Percentiles rank a stretch among this genome's conserved stretches.
Evolutionary conservation across 2,888 invertebrate genomes (phyloP).

Genomic region (Pterostichus madidus): DNA sequence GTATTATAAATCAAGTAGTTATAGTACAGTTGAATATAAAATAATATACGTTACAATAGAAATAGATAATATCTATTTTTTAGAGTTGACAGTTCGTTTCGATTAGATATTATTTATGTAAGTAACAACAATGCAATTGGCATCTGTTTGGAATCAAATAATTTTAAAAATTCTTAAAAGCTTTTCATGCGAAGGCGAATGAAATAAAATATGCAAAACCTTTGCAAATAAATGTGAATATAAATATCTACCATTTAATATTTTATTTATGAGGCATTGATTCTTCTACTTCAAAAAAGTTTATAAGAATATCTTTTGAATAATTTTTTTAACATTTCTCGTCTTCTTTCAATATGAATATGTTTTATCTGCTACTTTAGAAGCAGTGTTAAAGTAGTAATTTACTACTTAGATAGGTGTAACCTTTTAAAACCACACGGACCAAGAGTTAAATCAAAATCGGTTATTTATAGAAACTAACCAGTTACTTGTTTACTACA

Average conservation of each 20-base stretch:
- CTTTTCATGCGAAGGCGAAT: too few relatives aligned
- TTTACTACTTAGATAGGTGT: conserved; percentile 50
- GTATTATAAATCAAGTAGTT: too few relatives aligned
- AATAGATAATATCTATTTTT: too few relatives aligned
- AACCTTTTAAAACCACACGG: conserved; percentile 36
- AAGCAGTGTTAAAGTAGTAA: conserved; percentile 46
- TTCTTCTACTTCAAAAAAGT: background rate
- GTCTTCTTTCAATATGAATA: conserved; percentile 26
- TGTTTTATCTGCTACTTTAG: conserved; percentile 40
- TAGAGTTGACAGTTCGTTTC: too few relatives aligned
- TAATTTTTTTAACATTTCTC: conserved; percentile 8
- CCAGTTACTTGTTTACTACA: conserved; percentile 44
- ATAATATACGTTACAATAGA: too few relatives aligned
- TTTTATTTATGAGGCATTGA: background rate
- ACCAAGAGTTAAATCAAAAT: conserved; percentile 44
- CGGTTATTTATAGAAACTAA: conserved; percentile 45
- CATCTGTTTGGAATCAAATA: background rate
- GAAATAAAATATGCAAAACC: too few relatives aligned
- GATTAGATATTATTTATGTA: too few relatives aligned
- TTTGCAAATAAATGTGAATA: conserved; percentile 2
- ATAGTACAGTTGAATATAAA: too few relatives aligned
- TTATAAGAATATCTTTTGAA: background rate
- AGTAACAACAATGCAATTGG: background rate
- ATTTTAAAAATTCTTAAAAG: background rate
- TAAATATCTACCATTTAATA: too few relatives aligned